Percentiles rank a stretch among this genome's conserved stretches.
Evolutionary conservation across 2,797 vertebrate species (phyloP).

Genomic region (Pipistrellus pipistrellus): DNA sequence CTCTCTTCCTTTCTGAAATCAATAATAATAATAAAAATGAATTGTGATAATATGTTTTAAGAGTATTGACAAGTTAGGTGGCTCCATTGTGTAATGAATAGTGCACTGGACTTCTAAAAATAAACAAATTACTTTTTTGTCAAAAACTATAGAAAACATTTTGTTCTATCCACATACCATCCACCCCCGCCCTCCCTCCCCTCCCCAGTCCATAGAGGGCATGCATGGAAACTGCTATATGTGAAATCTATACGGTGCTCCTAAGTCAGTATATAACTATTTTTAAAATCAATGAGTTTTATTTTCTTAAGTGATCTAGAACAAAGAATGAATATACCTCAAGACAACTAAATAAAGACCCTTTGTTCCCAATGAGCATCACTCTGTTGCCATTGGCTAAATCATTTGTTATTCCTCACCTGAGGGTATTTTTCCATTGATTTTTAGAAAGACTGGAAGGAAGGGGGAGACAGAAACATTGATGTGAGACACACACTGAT

Average conservation of each 20-base stretch:
- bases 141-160: constrained; percentile 16
- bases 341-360: constrained; percentile 50
- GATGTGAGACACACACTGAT: too few species aligned
- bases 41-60: background rate
- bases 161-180: background rate
- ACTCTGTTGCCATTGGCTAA: background rate
- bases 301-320: constrained; percentile 66
- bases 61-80: background rate
- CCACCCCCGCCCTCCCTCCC: accelerated
- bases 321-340: background rate
- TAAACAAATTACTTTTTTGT: background rate
- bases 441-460: too few species aligned
- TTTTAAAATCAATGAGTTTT: constrained; percentile 18
- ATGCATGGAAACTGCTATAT: background rate
- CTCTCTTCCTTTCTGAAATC: too few species aligned
- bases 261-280: background rate
- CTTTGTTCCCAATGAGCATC: background rate
- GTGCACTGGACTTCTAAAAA: background rate
- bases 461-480: too few species aligned
- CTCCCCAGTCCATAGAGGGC: background rate
- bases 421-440: too few species aligned
- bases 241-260: background rate
- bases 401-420: too few species aligned
- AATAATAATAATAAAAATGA: background rate
- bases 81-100: background rate